Evolutionary conservation across 1,140 invertebrate genomes (phyloP).

Genomic region (Leptopilina boulardi): DNA sequence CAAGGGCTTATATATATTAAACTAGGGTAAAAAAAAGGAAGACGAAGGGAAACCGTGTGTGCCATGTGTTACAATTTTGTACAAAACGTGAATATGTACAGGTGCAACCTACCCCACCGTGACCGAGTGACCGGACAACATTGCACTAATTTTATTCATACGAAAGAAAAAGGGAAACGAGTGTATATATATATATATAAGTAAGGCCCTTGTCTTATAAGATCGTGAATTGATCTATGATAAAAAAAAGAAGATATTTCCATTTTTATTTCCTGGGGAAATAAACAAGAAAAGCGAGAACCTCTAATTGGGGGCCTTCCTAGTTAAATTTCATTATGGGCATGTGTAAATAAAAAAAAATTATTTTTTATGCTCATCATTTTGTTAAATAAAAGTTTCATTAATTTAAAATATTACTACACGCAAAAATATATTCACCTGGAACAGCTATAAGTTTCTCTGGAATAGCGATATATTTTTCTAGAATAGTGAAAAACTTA

Average conservation of each 20-base stretch:
- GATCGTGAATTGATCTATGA: constrained; percentile 23
- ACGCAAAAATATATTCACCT: too few species aligned
- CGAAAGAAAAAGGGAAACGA: neutral
- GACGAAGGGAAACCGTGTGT: constrained; percentile 20
- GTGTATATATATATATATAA: neutral
- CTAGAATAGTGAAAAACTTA: too few species aligned
- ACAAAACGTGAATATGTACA: constrained; percentile 48
- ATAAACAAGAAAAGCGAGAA: neutral
- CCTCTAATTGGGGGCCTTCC: neutral
- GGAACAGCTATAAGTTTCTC: too few species aligned
- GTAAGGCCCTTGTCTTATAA: constrained; percentile 25
- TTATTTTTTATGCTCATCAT: too few species aligned
- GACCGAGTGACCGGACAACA: constrained; percentile 52
- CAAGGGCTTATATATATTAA: neutral
- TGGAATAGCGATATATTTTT: too few species aligned
- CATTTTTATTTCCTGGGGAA: constrained; percentile 24
- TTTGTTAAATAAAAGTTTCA: too few species aligned
- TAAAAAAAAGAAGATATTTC: neutral
- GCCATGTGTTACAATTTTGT: constrained; percentile 33
- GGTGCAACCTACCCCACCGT: constrained; percentile 69
- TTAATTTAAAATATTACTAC: too few species aligned
- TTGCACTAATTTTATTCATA: constrained; percentile 31
- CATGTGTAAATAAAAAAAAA: too few species aligned
- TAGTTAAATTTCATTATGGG: neutral
- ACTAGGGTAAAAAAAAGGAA: constrained; percentile 21